Conservation (phyloP, 2,113 vertebrate genomes). For the Nycticebus coucang region DNA sequence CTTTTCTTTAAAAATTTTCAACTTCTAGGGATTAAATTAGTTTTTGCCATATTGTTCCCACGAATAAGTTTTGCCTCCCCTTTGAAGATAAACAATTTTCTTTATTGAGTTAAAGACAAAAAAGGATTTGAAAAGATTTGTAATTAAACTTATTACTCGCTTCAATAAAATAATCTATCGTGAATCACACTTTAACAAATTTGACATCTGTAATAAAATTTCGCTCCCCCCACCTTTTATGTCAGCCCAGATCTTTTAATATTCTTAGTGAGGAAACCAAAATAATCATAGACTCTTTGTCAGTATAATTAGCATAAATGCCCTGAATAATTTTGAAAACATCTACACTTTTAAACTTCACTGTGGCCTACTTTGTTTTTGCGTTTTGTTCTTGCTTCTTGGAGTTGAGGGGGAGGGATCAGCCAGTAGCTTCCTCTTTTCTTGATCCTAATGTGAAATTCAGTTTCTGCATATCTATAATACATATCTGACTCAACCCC, state of each 20-base stretch:
- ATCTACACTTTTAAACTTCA: slow-evolving; percentile 52
- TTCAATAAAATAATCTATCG: slow-evolving; percentile 65
- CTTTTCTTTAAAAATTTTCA: neutral
- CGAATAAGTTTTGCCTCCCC: slow-evolving; percentile 36
- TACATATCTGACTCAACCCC: slow-evolving; percentile 60
- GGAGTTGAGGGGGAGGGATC: neutral
- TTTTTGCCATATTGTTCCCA: slow-evolving; percentile 40
- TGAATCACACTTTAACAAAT: slow-evolving; percentile 63
- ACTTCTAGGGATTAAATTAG: slow-evolving; percentile 58
- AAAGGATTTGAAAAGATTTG: slow-evolving; percentile 67
- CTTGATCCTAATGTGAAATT: slow-evolving; percentile 55
- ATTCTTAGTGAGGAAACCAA: slow-evolving; percentile 69
- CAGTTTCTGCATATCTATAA: slow-evolving; percentile 67
- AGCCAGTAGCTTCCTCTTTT: slow-evolving; percentile 11
- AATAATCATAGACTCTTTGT: slow-evolving; percentile 70
- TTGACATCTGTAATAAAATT: slow-evolving; percentile 74
- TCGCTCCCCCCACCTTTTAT: slow-evolving; percentile 38
- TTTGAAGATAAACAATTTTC: slow-evolving; percentile 54
- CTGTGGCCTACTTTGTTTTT: slow-evolving; percentile 53
- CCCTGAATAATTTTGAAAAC: slow-evolving; percentile 63
- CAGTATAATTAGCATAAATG: slow-evolving; percentile 68
- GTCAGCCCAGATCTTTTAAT: slow-evolving; percentile 70
- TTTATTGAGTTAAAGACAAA: slow-evolving; percentile 42
- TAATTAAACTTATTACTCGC: slow-evolving; percentile 67
- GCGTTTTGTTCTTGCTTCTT: slow-evolving; percentile 4